Evolutionary conservation across 2,888 invertebrate species (phyloP).

Genomic region (Nymphalis c-album): DNA sequence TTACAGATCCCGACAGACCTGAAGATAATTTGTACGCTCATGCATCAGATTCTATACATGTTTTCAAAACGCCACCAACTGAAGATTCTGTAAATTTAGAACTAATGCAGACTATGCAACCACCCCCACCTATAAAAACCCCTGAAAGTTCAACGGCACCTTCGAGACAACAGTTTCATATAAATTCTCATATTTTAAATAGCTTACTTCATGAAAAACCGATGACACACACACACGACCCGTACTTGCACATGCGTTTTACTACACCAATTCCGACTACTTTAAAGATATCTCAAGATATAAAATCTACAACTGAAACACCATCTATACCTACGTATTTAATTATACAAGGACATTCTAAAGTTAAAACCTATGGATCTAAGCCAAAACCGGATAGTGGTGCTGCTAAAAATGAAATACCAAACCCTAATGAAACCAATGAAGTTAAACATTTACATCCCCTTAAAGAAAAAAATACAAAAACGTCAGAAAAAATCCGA

Average conservation of each 20-base stretch:
- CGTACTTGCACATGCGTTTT: slow-evolving; percentile 72
- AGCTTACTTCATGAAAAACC: slow-evolving; percentile 50
- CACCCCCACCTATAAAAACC: slow-evolving; percentile 67
- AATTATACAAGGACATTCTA: slow-evolving; percentile 92
- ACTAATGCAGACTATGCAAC: slow-evolving; percentile 83
- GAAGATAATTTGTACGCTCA: slow-evolving; percentile 74
- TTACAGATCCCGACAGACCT: slow-evolving; percentile 63
- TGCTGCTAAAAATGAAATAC: slow-evolving; percentile 74
- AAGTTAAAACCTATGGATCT: slow-evolving; percentile 91
- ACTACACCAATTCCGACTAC: slow-evolving; percentile 77
- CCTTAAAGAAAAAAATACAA: slow-evolving; percentile 58
- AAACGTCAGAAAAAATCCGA: slow-evolving; percentile 56
- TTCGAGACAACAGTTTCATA: slow-evolving; percentile 51
- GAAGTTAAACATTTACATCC: slow-evolving; percentile 82
- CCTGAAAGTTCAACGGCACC: slow-evolving; percentile 50
- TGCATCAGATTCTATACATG: slow-evolving; percentile 69
- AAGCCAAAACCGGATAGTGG: slow-evolving; percentile 62
- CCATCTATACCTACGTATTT: slow-evolving; percentile 86
- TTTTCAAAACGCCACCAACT: slow-evolving; percentile 60
- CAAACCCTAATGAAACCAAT: slow-evolving; percentile 73
- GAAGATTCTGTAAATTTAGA: slow-evolving; percentile 63
- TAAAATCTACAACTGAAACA: slow-evolving; percentile 65
- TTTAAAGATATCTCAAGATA: slow-evolving; percentile 62
- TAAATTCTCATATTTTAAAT: slow-evolving; percentile 52
- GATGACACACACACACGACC: slow-evolving; percentile 60